Evolutionary conservation across 2,113 vertebrate species (phyloP).

Genomic region (Machaerirhynchus nigripectus): DNA sequence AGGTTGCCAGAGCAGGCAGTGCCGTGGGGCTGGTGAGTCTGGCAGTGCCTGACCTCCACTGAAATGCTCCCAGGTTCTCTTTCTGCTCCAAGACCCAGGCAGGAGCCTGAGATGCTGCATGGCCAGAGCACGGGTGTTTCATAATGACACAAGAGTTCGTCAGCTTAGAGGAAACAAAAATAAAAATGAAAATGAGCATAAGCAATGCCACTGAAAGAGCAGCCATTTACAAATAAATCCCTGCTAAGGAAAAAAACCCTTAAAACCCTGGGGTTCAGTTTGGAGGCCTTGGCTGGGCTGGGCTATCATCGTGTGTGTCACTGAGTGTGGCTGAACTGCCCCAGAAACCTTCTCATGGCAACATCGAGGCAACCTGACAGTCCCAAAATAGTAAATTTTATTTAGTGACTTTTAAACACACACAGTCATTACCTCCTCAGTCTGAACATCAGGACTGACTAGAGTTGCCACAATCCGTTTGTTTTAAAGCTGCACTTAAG

Average conservation of each 20-base stretch:
- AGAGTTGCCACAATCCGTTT: background rate
- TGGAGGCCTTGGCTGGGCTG: background rate
- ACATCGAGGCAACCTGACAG: background rate
- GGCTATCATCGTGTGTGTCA: background rate
- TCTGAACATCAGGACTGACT: background rate
- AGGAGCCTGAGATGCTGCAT: background rate
- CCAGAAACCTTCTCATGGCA: background rate
- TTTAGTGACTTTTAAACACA: background rate
- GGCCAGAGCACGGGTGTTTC: rapidly evolving
- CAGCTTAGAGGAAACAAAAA: background rate
- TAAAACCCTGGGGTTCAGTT: background rate
- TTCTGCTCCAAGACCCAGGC: background rate
- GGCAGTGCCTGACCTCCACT: background rate
- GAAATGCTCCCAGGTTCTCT: background rate
- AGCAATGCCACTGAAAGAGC: background rate
- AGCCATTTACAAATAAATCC: background rate
- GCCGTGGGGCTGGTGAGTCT: rapidly evolving
- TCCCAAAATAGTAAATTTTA: background rate
- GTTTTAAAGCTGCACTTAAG: background rate
- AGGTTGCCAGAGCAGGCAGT: rapidly evolving
- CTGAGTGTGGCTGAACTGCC: background rate
- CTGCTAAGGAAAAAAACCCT: background rate
- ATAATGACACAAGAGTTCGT: no score
- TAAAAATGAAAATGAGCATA: background rate
- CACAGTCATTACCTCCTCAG: background rate